Evolutionary conservation across 1,140 invertebrate species (phyloP), one percentile per base, ranked within the genome.

Genomic region (Marisa cornuarietis): DNA sequence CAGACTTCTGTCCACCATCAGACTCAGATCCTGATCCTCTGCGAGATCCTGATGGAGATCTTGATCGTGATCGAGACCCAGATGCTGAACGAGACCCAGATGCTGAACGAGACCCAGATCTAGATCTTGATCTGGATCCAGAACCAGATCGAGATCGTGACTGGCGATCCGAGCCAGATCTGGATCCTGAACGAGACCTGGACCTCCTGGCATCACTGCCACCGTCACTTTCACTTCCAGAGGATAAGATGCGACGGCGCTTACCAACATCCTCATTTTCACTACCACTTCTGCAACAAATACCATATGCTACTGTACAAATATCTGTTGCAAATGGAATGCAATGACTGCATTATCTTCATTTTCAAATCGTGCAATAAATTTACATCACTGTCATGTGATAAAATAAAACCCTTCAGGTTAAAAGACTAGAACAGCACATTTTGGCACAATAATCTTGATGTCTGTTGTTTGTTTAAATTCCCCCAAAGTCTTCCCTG

Each of bases 261-360:
- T 87, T 88, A 24, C 87, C 87, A 71, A 82, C 83, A 78, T 83
- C 85, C 87, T 81, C 90, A 61, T 84, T 54, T 86, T 91, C 83
- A 81, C 91, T 90, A 65, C 92, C 93, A 79, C 93, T 93, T 83
- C 93, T 93, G 13, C 87, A 81, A 92, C 75, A 75, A 83, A 82
- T 78, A 66, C 78, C 71, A 83, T 85, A 80, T 26, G 66, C 76
- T 26, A 78, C 78, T 65, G 74, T 71, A 76, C 79, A 5, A 61
- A 8, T 62, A 14, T 63, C 51, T 22, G 49, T 9, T 22, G 1
- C 13, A 51, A n/a, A 52, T 2, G 8, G n/a, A 51, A 10, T 66
- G 22, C 18, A 20, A n/a, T 54, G 52, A 42, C n/a, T n/a, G n/a
- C n/a, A n/a, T n/a, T n/a, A n/a, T n/a, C n/a, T n/a, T n/a, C 65